Evolutionary conservation across 2,888 invertebrate genomes (phyloP), one percentile per base, ranked within the genome.

Genomic region (Aphodius sticticus): DNA sequence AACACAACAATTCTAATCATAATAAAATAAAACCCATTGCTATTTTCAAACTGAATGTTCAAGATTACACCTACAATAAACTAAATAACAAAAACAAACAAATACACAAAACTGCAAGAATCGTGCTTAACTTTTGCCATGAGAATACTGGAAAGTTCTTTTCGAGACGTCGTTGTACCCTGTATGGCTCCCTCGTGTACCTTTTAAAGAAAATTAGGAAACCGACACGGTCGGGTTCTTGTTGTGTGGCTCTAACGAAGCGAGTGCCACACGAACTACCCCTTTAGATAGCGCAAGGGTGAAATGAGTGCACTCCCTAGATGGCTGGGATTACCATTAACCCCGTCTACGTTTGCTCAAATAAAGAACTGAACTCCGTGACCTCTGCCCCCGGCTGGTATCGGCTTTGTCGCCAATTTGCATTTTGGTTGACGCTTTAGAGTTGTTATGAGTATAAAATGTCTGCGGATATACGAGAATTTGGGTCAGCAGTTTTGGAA

Each of bases 191-290:
- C 74, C 74, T 36, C 2, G 36, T 74, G 74, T 74, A 37, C 37
- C 74, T n/a, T 74, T 74, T 74, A 74, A 74, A 37, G 74, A 35
- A 74, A 74, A 74, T 74, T 74, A 37, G 35, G 53, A 53, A 53
- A 53, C 53, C 7, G 53, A 53, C 53, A 53, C 53, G 53, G 53
- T 53, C 12, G 53, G 53, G 1, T 53, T 53, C 53, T 53, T 53
- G 53, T 53, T 53, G 53, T 53, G 53, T 12, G 12, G 53, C 53
- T 12, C 12, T 53, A 53, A 53, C 53, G 53, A 53, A 53, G 53
- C 53, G 53, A 53, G 53, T 53, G 53, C 53, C 53, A 53, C 12
- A 53, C 53, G 53, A 53, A 53, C 3, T 9, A 53, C 53, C 53
- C 53, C 53, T 53, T 12, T 53, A 53, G 9, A 12, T 12, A 12